Conservation (phyloP, 1,140 invertebrate genomes). For the Rhyzopertha dominica region DNA sequence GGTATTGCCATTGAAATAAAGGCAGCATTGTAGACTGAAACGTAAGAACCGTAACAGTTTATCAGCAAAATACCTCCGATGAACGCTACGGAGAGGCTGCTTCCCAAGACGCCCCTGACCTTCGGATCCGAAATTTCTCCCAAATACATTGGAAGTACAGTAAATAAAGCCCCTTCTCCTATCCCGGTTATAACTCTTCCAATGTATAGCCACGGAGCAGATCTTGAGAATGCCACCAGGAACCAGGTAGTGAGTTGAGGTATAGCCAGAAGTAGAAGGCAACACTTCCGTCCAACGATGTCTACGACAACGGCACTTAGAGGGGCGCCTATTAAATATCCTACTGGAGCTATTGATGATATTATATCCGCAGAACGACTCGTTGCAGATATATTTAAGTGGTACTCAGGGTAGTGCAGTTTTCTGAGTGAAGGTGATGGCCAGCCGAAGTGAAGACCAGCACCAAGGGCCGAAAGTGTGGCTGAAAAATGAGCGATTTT, state of each 20-base stretch:
- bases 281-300: constrained; percentile 24
- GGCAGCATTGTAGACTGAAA: constrained; percentile 49
- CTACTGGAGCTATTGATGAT: too few relatives aligned
- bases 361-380: too few relatives aligned
- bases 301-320: too few relatives aligned
- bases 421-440: too few relatives aligned
- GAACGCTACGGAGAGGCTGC: constrained; percentile 29
- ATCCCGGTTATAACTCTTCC: constrained; percentile 48
- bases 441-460: too few relatives aligned
- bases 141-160: constrained; percentile 61
- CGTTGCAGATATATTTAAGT: too few relatives aligned
- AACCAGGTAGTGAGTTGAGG: constrained; percentile 22
- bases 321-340: too few relatives aligned
- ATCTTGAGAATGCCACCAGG: constrained; percentile 17
- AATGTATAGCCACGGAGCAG: constrained; percentile 26
- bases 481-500: too few relatives aligned
- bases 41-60: constrained; percentile 60
- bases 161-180: constrained; percentile 62
- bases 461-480: too few relatives aligned
- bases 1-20: constrained; percentile 50
- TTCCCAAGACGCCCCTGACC: constrained; percentile 45
- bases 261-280: constrained; percentile 22
- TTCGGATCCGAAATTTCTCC: constrained; percentile 63
- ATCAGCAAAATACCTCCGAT: constrained; percentile 62
- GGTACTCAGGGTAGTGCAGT: too few relatives aligned